Percentiles rank a stretch among this genome's conserved stretches.
These are phyloP conservation scores for Drosophila grimshawi DNA, from an alignment of 1,140 invertebrate species.

Conservation along the genomic window DNA sequence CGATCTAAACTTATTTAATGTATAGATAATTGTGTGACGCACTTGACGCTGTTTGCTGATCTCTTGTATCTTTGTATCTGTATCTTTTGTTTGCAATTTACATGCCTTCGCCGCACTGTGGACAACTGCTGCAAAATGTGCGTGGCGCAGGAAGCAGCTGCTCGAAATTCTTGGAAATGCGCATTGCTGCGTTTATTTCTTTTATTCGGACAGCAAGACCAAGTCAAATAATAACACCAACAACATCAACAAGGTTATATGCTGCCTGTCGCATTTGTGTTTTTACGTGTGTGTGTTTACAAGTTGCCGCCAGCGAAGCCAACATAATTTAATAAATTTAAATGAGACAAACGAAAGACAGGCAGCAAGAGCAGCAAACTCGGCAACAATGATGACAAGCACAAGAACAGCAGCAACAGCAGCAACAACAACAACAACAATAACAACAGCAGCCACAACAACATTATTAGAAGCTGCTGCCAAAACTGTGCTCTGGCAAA, in stretches of 20 bases:
- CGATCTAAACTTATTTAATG: conserved; percentile 26
- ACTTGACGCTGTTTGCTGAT: conserved; percentile 9
- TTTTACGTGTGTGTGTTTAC: conserved; percentile 24
- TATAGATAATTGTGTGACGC: conserved; percentile 7
- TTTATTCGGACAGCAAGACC: conserved; percentile 29
- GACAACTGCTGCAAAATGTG: conserved; percentile 56
- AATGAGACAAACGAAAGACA: conserved; percentile 64
- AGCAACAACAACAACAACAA: conserved; percentile 28
- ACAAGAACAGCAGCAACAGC: conserved; percentile 12
- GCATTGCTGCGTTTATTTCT: conserved; percentile 43
- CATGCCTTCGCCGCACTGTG: conserved; percentile 36
- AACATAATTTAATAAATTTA: conserved; percentile 77
- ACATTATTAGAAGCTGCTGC: conserved; percentile 66
- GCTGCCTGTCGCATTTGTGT: conserved; percentile 30
- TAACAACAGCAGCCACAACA: conserved; percentile 40
- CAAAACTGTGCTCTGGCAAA: conserved; percentile 42
- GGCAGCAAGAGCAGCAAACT: conserved; percentile 12
- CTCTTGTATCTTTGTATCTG: conserved; percentile 30
- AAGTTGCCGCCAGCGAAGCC: conserved; percentile 40
- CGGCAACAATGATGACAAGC: conserved; percentile 55
- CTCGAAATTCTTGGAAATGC: conserved; percentile 77
- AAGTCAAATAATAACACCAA: conserved; percentile 24
- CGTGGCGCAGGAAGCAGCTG: conserved; percentile 77
- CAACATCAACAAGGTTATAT: conserved; percentile 13
- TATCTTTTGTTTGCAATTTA: conserved; percentile 49